Evolutionary conservation across 2,888 invertebrate species (phyloP).

Genomic region (Lithophane ornitopus): DNA sequence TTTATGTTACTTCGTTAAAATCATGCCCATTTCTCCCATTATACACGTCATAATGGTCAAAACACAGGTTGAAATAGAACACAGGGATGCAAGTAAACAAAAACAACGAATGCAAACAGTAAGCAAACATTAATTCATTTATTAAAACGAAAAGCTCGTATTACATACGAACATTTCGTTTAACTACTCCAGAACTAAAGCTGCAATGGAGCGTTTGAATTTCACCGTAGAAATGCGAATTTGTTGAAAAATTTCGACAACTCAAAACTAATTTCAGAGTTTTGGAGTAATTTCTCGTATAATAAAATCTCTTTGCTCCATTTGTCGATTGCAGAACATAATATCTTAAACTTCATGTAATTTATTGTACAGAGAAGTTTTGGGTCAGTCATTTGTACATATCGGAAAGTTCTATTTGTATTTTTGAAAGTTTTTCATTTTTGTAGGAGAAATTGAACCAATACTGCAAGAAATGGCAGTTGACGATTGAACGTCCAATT

Average conservation of each 20-base stretch:
- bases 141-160: slow-evolving; percentile 11
- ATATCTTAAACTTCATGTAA: not conserved
- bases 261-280: slow-evolving; percentile 52
- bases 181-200: slow-evolving; percentile 25
- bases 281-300: slow-evolving; percentile 46
- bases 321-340: slow-evolving; percentile 15
- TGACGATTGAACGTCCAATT: not conserved
- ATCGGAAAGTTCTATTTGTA: not conserved
- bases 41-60: not conserved
- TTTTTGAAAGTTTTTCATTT: slow-evolving; percentile 7
- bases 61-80: not conserved
- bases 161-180: slow-evolving; percentile 1
- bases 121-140: not conserved
- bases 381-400: not conserved
- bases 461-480: not conserved
- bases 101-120: not conserved
- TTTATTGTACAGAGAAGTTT: slow-evolving; percentile 25
- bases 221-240: slow-evolving; percentile 16
- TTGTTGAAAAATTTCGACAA: slow-evolving; percentile 44
- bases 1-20: not conserved
- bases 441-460: not conserved
- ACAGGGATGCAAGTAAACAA: not conserved
- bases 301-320: slow-evolving; percentile 22
- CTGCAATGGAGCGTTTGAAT: slow-evolving; percentile 31
- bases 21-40: not conserved